Evolutionary conservation across 2,888 invertebrate species (phyloP).

Genomic region (Trachelus iudaicus): DNA sequence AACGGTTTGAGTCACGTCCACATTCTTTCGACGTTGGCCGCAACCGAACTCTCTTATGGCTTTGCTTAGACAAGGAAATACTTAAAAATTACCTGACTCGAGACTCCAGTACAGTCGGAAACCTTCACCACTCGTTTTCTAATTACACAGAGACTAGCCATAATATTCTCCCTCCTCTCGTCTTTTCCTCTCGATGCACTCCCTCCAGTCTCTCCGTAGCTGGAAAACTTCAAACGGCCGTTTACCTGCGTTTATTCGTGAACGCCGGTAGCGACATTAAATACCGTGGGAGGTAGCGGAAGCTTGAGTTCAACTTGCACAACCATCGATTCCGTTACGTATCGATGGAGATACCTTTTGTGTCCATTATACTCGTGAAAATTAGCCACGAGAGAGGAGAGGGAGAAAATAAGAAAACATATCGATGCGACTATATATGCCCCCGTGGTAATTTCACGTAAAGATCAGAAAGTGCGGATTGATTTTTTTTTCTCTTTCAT

Average conservation of each 20-base stretch:
- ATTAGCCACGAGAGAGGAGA: not conserved
- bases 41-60: not conserved
- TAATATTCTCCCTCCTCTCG: not conserved
- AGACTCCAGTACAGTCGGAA: not conserved
- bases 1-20: constrained; percentile 45
- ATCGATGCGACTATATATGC: not conserved
- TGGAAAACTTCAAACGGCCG: not conserved
- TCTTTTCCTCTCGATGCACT: not conserved
- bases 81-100: not conserved
- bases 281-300: not conserved
- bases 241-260: not conserved
- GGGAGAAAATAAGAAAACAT: not conserved
- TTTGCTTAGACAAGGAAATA: constrained; percentile 5
- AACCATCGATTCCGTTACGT: not conserved
- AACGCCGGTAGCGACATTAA: not conserved
- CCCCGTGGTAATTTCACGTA: not conserved
- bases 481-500: too few relatives aligned
- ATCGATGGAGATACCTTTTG: not conserved
- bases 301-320: not conserved
- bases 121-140: not conserved
- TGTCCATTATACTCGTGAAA: not conserved
- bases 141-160: not conserved
- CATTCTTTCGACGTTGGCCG: constrained; percentile 34
- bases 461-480: too few relatives aligned
- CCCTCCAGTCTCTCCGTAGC: not conserved